phyloP scores from a whole-genome alignment of 2,113 vertebrate species.

The Alethe castanea region DNA sequence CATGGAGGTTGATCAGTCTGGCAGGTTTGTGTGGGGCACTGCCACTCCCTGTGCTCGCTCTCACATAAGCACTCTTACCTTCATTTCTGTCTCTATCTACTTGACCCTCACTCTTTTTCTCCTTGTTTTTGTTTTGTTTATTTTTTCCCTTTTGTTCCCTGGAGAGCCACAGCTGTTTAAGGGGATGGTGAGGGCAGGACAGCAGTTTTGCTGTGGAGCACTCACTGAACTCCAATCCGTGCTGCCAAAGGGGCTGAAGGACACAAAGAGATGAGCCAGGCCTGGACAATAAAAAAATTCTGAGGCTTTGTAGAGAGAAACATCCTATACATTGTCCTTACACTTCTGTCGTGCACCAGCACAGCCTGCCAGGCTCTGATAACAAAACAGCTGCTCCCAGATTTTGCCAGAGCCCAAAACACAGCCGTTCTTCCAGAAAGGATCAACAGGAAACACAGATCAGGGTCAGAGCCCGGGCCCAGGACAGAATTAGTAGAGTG shows the following conservation, averaged over 20 bases:
- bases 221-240: background rate
- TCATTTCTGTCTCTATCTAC: background rate
- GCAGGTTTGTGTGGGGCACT: background rate
- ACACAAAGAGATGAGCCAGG: background rate
- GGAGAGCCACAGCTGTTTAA: background rate
- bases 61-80: background rate
- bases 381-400: background rate
- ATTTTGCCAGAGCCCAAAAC: background rate
- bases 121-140: no score
- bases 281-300: background rate
- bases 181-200: background rate
- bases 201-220: background rate
- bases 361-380: background rate
- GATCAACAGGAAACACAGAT: background rate
- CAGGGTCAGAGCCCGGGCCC: background rate
- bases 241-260: background rate
- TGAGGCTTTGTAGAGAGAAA: background rate
- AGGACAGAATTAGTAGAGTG: background rate
- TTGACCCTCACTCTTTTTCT: background rate
- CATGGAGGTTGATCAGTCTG: background rate
- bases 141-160: background rate
- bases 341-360: background rate
- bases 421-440: background rate
- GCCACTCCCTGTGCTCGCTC: background rate
- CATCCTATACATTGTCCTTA: background rate